Evolutionary conservation across 2,888 invertebrate species (phyloP), one percentile per base, ranked within the genome.

Genomic region (Ophion obscuratus): DNA sequence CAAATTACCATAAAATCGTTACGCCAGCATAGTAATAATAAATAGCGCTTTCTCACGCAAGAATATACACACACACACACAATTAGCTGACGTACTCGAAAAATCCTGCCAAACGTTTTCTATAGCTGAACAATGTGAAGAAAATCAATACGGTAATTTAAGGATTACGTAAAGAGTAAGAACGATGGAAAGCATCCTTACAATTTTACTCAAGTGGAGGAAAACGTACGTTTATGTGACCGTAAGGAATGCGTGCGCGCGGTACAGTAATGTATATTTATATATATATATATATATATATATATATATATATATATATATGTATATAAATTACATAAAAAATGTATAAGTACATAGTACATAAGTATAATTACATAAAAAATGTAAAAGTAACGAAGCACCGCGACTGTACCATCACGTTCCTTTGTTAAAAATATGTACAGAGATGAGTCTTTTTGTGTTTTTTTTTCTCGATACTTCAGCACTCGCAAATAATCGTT

Each of bases 311-410:
- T 36, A 36, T 36, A 36, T 36, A 6, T 36, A 36, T 36, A 2
- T 36, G 36, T 36, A 24, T 24, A 24, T 24, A 24, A 1, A 24
- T 24, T 24, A 44, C 20, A 4, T 44, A 2, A n/a, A 4, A 47
- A 17, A 36, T 47, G n/a, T n/a, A n/a, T n/a, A n/a, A n/a, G n/a
- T n/a, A n/a, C n/a, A n/a, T n/a, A n/a, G n/a, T n/a, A n/a, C n/a
- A n/a, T n/a, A n/a, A n/a, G n/a, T n/a, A n/a, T n/a, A 1, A 24
- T 24, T 24, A 44, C 20, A 4, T 44, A 2, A n/a, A 4, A 47
- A 17, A 36, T 47, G n/a, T n/a, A 47, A 80, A 82, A 70, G 62
- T 66, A 77, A 36, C 67, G 40, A 88, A 88, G 86, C 80, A 88
- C 85, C 89, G 83, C 40, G 74, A 74, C 82, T 81, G 7, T 57